Conservation (phyloP, 2,888 invertebrate genomes). For the Ormyrus nitidulus region DNA sequence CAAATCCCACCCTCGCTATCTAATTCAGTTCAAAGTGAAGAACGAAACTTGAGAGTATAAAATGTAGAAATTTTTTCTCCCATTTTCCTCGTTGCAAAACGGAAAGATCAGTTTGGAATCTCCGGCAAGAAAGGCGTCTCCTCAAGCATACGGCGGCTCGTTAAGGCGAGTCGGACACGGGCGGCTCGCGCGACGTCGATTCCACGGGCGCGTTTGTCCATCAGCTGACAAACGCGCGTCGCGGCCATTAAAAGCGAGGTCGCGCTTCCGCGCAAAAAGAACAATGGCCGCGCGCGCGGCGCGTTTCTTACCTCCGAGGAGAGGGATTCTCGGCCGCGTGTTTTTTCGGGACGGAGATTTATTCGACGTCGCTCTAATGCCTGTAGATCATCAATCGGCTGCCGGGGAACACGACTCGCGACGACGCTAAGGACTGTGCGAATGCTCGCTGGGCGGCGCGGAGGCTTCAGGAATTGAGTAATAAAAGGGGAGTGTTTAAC, state of each 20-base stretch:
- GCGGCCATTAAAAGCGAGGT: conserved; percentile 43
- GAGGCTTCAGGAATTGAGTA: neutral
- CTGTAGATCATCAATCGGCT: conserved; percentile 29
- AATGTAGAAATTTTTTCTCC: too few relatives aligned
- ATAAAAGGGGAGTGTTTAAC: too few relatives aligned
- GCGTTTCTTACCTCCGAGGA: neutral
- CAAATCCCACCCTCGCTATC: too few relatives aligned
- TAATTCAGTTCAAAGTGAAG: too few relatives aligned
- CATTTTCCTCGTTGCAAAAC: too few relatives aligned
- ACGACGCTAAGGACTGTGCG: neutral
- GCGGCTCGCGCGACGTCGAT: conserved; percentile 27
- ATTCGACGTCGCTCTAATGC: conserved; percentile 26
- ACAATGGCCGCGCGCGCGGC: conserved; percentile 23
- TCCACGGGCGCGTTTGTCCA: conserved; percentile 39
- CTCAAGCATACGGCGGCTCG: conserved; percentile 6
- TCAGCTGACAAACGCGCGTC: conserved; percentile 37
- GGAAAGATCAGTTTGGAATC: too few relatives aligned
- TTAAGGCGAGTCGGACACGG: neutral
- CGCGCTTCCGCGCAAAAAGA: conserved; percentile 29
- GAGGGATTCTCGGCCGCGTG: neutral
- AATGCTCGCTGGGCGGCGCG: neutral
- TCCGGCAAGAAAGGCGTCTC: too few relatives aligned
- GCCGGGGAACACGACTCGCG: neutral
- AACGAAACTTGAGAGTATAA: too few relatives aligned
- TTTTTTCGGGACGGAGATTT: conserved; percentile 10